Evolutionary conservation across 2,888 invertebrate genomes (phyloP), one percentile per base, ranked within the genome.

Genomic region (Aphrophora alni): DNA sequence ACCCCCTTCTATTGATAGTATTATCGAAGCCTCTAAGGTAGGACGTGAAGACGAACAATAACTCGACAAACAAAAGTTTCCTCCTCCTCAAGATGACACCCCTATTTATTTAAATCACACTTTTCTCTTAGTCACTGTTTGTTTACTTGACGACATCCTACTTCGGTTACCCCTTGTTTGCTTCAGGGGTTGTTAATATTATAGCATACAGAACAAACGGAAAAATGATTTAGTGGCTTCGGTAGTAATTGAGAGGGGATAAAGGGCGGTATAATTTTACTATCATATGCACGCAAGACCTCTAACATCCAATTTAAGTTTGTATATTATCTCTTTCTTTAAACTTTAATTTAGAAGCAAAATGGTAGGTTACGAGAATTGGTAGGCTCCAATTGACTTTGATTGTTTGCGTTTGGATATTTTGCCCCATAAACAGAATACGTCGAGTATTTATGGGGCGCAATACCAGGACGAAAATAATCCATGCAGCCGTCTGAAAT

Each of bases 201-300:
- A 59, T 21, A 59, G 59, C 33, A 8, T 8, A 8, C 33, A 33
- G 33, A 33, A 33, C 33, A 59, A 59, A 21, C 59, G 59, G 59
- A 21, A 59, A 59, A 59, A 59, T 59, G 59, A 59, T 59, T 59
- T 59, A 59, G 59, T 59, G 59, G 59, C 14, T 59, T 59, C 59
- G 14, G 4, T 10, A 21, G 3, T 59, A 33, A 33, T 8, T 5
- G 33, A 8, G 33, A 33, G 33, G 8, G 33, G 33, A n/a, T n/a
- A n/a, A n/a, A n/a, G n/a, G n/a, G n/a, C n/a, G n/a, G n/a, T n/a
- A n/a, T n/a, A n/a, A n/a, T n/a, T n/a, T n/a, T n/a, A n/a, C n/a
- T n/a, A n/a, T n/a, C n/a, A n/a, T n/a, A n/a, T n/a, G n/a, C n/a
- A n/a, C n/a, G n/a, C n/a, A n/a, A n/a, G n/a, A n/a, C n/a, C n/a